These are phyloP conservation scores for Lophochroa leadbeateri DNA, from an alignment of 2,113 vertebrate genomes.

Conservation along the genomic window DNA sequence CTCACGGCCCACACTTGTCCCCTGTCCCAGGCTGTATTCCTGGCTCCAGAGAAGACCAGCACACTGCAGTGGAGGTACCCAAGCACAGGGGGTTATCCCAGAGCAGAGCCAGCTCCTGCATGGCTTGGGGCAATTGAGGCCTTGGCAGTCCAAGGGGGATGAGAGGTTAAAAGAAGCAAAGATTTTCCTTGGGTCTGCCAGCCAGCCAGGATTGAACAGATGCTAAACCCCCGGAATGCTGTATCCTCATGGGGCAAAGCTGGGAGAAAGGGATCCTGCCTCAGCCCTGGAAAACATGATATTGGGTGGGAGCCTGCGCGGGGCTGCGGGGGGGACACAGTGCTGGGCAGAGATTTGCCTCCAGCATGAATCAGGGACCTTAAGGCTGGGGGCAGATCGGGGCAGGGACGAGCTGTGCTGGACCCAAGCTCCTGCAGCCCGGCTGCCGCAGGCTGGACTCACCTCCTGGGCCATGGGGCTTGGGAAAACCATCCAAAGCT, in stretches of 20 bases:
- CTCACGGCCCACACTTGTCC: background rate
- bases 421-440: background rate
- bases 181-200: too few species aligned
- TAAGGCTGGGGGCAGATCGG: background rate
- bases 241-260: accelerated
- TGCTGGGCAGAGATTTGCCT: background rate
- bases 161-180: too few species aligned
- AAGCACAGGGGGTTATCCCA: background rate
- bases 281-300: background rate
- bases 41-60: background rate
- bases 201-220: background rate
- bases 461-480: accelerated
- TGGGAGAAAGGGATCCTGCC: background rate
- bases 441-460: background rate
- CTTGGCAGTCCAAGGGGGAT: too few species aligned
- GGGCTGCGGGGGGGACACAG: background rate
- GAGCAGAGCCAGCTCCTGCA: background rate
- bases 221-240: background rate
- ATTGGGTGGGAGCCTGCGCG: too few species aligned
- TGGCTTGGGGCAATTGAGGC: accelerated
- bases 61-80: accelerated
- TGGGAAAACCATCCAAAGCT: background rate
- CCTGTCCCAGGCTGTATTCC: background rate
- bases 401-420: accelerated
- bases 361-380: background rate